Conservation (phyloP, 2,113 vertebrate species). For the Bungarus multicinctus region DNA sequence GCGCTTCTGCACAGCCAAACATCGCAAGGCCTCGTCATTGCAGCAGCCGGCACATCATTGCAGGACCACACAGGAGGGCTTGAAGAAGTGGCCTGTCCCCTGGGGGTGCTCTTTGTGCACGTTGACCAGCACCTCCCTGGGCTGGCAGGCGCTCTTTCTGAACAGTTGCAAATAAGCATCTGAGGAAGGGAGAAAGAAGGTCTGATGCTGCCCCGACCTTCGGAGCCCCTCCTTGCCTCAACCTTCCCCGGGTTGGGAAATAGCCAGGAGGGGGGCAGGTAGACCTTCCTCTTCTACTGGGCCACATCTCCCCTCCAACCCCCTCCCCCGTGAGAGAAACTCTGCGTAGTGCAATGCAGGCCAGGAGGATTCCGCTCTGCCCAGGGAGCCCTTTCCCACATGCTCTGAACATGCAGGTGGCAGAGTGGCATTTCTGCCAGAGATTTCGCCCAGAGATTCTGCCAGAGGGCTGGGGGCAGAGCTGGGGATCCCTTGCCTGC, state of each 20-base stretch:
- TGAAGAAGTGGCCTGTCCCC: conserved; percentile 75
- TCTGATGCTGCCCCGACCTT: not conserved
- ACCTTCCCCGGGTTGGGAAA: not conserved
- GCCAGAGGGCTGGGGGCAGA: not conserved
- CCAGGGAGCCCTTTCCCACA: not conserved
- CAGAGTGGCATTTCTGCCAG: not conserved
- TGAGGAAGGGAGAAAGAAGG: conserved; percentile 25
- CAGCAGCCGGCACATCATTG: conserved; percentile 79
- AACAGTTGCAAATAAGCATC: conserved; percentile 78
- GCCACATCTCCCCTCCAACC: not conserved
- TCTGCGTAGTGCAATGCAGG: not conserved
- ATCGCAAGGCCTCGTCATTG: conserved; percentile 75
- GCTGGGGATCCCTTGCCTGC: not conserved
- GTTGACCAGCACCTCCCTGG: conserved; percentile 77
- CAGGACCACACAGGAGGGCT: conserved; percentile 76
- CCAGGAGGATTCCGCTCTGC: not conserved
- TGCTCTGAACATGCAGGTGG: not conserved
- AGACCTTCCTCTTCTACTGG: not conserved
- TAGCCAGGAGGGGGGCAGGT: not conserved
- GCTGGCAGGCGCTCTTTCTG: conserved; percentile 73
- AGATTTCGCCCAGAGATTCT: not conserved
- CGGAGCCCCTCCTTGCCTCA: not conserved
- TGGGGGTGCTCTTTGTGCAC: conserved; percentile 73
- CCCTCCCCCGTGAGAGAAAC: no score
- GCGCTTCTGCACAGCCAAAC: conserved; percentile 69